Evolutionary conservation across 2,113 vertebrate species (phyloP).

Genomic region (Phrynocephalus versicolor): DNA sequence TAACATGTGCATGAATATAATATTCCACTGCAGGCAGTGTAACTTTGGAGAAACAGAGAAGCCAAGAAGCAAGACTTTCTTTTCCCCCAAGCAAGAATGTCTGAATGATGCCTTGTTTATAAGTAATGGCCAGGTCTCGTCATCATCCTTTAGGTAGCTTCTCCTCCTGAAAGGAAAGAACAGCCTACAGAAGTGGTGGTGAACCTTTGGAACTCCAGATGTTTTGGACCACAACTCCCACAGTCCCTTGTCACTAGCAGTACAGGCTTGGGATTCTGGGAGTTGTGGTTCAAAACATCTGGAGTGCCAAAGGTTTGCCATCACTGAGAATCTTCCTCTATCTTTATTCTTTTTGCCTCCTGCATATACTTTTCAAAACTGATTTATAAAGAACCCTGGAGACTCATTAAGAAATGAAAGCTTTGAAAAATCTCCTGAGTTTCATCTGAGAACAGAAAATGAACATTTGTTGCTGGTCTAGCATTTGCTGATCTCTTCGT

Average conservation of each 20-base stretch:
- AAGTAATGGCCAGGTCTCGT: background rate
- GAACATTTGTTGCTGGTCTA: conserved; percentile 18
- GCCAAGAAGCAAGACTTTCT: background rate
- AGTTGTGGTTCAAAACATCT: no score
- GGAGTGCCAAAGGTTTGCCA: no score
- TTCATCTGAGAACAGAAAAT: conserved; percentile 21
- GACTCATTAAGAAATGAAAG: conserved; percentile 15
- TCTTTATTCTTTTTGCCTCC: background rate
- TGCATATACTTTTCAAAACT: conserved; percentile 30
- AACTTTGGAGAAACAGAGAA: background rate
- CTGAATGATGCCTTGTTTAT: background rate
- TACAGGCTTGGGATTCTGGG: no score
- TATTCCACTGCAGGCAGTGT: background rate
- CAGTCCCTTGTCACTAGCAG: no score
- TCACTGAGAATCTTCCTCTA: conserved; percentile 7
- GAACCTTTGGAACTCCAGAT: no score
- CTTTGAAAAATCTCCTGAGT: conserved; percentile 16
- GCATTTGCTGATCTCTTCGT: conserved; percentile 34
- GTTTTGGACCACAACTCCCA: no score
- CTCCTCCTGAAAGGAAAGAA: background rate
- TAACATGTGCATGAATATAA: background rate
- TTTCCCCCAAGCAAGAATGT: background rate
- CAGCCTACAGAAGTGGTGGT: no score
- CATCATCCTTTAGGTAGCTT: background rate
- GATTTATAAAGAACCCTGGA: conserved; percentile 12